A percentile compares a stretch with the other conserved stretches of the same genome.
Evolutionary conservation across 2,113 vertebrate species (phyloP).

Genomic region (Cinclus mexicanus): DNA sequence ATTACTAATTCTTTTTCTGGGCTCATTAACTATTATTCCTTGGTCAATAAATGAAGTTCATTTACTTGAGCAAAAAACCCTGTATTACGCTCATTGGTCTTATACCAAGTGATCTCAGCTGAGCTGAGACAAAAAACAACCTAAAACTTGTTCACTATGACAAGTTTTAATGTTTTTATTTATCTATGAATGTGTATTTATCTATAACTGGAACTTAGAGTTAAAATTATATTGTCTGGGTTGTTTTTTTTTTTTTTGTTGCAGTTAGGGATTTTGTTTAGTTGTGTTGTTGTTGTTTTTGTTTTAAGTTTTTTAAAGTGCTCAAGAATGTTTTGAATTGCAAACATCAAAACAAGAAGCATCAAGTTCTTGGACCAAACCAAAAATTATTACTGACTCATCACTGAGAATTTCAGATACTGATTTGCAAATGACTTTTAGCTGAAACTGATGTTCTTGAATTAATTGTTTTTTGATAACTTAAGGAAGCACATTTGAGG

Average conservation of each 20-base stretch:
- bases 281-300: not conserved
- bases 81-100: not conserved
- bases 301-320: not conserved
- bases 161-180: not conserved
- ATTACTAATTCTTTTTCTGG: not conserved
- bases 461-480: not conserved
- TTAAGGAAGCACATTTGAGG: not conserved
- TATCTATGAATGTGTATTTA: not conserved
- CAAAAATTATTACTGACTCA: not conserved
- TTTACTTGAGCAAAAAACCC: not conserved
- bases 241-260: not conserved
- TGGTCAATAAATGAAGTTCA: not conserved
- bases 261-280: not conserved
- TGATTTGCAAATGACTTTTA: not conserved
- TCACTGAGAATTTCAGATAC: not conserved
- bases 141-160: not conserved
- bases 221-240: not conserved
- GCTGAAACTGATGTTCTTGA: not conserved
- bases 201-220: not conserved
- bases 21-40: not conserved
- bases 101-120: not conserved
- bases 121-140: not conserved
- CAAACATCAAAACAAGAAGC: not conserved
- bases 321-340: not conserved
- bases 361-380: not conserved